These are phyloP conservation scores for Yponomeuta malinellus DNA, from an alignment of 2,888 invertebrate genomes.

Conservation along the genomic window DNA sequence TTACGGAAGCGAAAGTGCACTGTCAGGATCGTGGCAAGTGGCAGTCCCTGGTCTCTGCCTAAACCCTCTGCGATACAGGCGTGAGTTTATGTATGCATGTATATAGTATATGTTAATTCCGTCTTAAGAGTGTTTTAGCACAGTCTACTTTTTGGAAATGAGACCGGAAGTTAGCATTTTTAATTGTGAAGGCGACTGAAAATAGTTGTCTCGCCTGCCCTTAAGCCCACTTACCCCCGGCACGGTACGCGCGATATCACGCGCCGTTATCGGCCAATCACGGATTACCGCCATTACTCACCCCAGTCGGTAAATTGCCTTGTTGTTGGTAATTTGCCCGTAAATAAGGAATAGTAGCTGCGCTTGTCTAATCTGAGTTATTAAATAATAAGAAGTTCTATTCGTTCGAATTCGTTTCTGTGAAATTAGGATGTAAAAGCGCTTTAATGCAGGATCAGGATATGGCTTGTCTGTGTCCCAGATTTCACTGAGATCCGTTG, in stretches of 20 bases:
- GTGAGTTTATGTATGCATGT: too few species aligned
- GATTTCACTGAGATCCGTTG: too few species aligned
- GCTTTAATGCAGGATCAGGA: not conserved
- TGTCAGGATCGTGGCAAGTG: too few species aligned
- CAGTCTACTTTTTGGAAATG: too few species aligned
- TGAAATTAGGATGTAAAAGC: not conserved
- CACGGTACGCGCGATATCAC: constrained; percentile 1
- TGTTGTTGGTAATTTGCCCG: not conserved
- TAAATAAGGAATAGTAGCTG: not conserved
- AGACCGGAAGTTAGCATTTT: too few species aligned
- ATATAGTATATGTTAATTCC: too few species aligned
- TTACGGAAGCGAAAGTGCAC: too few species aligned
- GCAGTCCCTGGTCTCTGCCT: too few species aligned
- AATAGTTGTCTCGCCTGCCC: not conserved
- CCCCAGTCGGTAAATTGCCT: not conserved
- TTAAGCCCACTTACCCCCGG: not conserved
- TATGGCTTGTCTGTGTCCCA: too few species aligned
- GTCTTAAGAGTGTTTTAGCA: too few species aligned
- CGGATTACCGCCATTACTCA: not conserved
- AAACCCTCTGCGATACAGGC: too few species aligned
- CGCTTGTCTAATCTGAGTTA: not conserved
- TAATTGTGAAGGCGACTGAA: not conserved
- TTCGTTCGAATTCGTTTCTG: not conserved
- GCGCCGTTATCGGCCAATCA: not conserved
- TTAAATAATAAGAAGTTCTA: not conserved